These are phyloP conservation scores for Micropterix aruncella DNA, from an alignment of 2,888 invertebrate genomes.

Conservation along the genomic window DNA sequence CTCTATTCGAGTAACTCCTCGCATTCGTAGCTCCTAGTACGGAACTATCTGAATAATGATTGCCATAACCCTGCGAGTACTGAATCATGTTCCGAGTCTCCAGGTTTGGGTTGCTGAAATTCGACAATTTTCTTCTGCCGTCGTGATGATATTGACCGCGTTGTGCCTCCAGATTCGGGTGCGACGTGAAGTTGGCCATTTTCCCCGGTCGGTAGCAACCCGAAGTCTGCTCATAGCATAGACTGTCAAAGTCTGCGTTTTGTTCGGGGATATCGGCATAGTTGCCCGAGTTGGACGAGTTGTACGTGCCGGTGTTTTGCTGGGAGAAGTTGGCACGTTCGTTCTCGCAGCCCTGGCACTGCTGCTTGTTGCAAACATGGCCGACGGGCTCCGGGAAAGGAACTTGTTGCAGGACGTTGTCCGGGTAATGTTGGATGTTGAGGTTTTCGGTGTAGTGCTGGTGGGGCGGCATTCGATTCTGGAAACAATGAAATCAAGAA, in stretches of 20 bases:
- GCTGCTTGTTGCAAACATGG: constrained; percentile 21
- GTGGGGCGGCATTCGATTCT: constrained; percentile 10
- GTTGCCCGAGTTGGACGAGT: constrained; percentile 12
- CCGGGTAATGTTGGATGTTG: constrained; percentile 9
- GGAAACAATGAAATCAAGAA: constrained; percentile 1
- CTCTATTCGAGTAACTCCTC: constrained; percentile 14
- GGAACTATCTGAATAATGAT: constrained; percentile 12
- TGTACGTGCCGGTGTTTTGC: constrained; percentile 18
- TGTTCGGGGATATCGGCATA: constrained; percentile 11
- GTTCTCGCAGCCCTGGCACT: constrained; percentile 24
- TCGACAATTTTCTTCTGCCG: constrained; percentile 3
- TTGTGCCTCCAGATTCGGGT: constrained; percentile 11
- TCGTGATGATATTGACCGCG: constrained; percentile 7
- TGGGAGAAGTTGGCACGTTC: constrained; percentile 24
- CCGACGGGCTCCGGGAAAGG: constrained; percentile 14
- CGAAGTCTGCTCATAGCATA: constrained; percentile 5
- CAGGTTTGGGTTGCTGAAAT: constrained; percentile 12
- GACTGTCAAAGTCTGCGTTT: constrained; percentile 8
- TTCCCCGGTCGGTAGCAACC: constrained; percentile 1
- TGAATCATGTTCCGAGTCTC: constrained; percentile 5
- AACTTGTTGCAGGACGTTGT: constrained; percentile 10
- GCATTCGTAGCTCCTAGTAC: constrained; percentile 4
- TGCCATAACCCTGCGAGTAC: constrained; percentile 7
- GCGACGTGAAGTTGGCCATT: constrained; percentile 10
- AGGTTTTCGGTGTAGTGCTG: constrained; percentile 9